Percentiles rank a stretch among this genome's conserved stretches.
phyloP scores from a whole-genome alignment of 1,140 invertebrate species.

The Drusus annulatus region DNA sequence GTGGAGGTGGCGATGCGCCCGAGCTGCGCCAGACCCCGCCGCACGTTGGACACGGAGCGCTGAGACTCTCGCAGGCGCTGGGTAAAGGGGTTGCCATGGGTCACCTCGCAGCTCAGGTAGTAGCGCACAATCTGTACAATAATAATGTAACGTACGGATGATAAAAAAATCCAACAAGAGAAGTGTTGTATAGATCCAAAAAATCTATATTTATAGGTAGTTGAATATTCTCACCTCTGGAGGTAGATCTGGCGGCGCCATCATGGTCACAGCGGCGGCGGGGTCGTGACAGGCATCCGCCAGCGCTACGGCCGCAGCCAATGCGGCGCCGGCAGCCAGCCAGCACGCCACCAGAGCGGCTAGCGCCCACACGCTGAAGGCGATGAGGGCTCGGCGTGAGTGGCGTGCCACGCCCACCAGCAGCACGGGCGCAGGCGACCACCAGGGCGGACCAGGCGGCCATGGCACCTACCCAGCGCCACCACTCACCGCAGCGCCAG shows the following conservation, averaged over 20 bases:
- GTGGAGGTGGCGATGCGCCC: conserved; percentile 75
- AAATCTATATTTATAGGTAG: too few species aligned
- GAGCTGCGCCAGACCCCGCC: conserved; percentile 75
- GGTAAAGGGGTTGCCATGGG: conserved; percentile 84
- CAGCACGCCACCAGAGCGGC: conserved; percentile 93
- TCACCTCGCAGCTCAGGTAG: conserved; percentile 87
- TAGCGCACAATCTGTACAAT: conserved; percentile 78
- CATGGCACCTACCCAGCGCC: conserved; percentile 86
- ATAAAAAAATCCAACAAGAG: too few species aligned
- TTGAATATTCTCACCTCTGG: conserved; percentile 64
- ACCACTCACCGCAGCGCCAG: conserved; percentile 75
- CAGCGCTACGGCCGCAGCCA: conserved; percentile 85
- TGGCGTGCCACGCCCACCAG: conserved; percentile 87
- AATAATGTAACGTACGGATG: too few species aligned
- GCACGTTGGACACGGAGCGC: conserved; percentile 79
- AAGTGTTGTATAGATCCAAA: too few species aligned
- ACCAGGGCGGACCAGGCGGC: conserved; percentile 83
- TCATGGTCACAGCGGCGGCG: conserved; percentile 84
- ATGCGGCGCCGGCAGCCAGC: conserved; percentile 87
- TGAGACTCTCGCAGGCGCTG: conserved; percentile 83
- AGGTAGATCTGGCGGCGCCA: conserved; percentile 81
- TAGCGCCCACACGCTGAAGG: conserved; percentile 86
- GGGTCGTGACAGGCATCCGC: conserved; percentile 84
- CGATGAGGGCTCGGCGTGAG: conserved; percentile 87
- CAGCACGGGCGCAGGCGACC: conserved; percentile 84